These are phyloP conservation scores for Podarcis siculus DNA, from an alignment of 2,797 vertebrate genomes.

Conservation along the genomic window DNA sequence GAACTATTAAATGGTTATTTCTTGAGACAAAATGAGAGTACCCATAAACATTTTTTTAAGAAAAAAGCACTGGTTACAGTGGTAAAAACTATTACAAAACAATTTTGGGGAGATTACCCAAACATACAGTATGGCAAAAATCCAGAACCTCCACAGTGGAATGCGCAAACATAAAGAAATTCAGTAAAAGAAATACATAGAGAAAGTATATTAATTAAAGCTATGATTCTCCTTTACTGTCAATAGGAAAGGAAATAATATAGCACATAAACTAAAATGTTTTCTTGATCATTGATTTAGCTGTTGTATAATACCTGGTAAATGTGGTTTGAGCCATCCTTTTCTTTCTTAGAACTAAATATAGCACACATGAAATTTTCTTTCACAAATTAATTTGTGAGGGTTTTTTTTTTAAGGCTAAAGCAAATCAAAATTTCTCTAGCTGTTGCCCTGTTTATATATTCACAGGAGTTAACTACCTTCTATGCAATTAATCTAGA, in stretches of 20 bases:
- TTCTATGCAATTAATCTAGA: slow-evolving; percentile 59
- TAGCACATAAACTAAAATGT: neutral
- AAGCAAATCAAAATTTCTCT: slow-evolving; percentile 45
- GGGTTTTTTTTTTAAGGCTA: slow-evolving; percentile 4
- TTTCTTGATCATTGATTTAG: neutral
- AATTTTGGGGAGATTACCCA: neutral
- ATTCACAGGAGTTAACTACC: slow-evolving; percentile 45
- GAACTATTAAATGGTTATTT: too few relatives aligned
- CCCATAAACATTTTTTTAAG: too few relatives aligned
- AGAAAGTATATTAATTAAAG: neutral
- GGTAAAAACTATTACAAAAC: neutral
- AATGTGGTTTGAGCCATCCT: neutral
- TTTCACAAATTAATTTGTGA: neutral
- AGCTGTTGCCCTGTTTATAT: slow-evolving; percentile 41
- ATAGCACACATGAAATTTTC: neutral
- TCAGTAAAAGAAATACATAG: neutral
- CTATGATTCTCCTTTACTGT: neutral
- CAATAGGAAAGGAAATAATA: neutral
- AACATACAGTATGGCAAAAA: too few relatives aligned
- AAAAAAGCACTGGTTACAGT: neutral
- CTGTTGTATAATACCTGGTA: neutral
- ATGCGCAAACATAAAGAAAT: neutral
- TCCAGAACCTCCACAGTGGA: neutral
- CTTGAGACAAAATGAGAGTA: too few relatives aligned
- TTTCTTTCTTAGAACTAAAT: neutral